Percentiles rank a stretch among this genome's conserved stretches.
phyloP scores from a whole-genome alignment of 1,140 invertebrate species.

The Neoseiulus cucumeris region DNA sequence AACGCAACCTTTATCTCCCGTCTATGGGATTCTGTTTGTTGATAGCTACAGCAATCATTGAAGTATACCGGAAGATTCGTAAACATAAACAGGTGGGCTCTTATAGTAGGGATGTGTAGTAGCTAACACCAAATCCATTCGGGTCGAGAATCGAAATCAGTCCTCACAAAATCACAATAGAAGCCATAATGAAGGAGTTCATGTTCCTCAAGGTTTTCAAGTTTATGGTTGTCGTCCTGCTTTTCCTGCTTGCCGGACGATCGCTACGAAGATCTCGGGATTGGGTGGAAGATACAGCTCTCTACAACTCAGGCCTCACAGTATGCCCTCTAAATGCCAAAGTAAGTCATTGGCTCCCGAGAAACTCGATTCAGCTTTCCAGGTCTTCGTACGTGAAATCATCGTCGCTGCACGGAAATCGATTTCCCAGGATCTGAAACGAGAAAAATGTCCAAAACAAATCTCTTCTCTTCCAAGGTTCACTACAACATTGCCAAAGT shows the following conservation, averaged over 20 bases:
- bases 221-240: constrained; percentile 19
- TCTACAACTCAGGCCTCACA: constrained; percentile 47
- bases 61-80: constrained; percentile 20
- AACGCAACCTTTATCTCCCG: constrained; percentile 65
- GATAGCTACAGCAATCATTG: constrained; percentile 40
- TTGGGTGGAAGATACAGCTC: constrained; percentile 50
- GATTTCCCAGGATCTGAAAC: background rate
- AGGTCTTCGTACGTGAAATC: background rate
- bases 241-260: constrained; percentile 35
- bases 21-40: constrained; percentile 62
- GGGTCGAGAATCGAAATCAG: background rate
- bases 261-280: constrained; percentile 41
- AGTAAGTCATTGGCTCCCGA: constrained; percentile 21
- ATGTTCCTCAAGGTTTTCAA: constrained; percentile 19
- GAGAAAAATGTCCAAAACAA: background rate
- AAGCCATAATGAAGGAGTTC: background rate
- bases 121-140: background rate
- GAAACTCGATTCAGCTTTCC: background rate
- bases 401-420: background rate
- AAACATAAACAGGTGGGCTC: constrained; percentile 12
- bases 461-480: constrained; percentile 41
- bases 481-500: constrained; percentile 87
- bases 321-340: constrained; percentile 42
- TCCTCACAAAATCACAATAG: background rate
- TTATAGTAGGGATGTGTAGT: background rate